Conservation (phyloP, 2,113 vertebrate species). For the Tragelaphus strepsiceros region DNA sequence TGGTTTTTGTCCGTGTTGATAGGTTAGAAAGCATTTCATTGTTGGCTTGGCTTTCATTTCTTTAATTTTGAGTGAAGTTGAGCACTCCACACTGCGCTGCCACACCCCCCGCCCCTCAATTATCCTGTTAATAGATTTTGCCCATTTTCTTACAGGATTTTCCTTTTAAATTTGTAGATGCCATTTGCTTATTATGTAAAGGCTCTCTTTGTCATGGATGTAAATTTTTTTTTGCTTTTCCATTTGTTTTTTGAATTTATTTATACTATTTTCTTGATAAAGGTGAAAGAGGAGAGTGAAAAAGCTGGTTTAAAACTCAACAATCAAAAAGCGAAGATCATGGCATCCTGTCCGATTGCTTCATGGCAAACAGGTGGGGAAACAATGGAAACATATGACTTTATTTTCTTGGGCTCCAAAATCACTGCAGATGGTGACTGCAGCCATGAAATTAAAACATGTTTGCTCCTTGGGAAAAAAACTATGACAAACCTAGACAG, state of each 20-base stretch:
- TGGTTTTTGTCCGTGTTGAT: neutral
- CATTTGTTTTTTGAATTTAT: neutral
- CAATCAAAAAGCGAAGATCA: neutral
- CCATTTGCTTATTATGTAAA: constrained; percentile 7
- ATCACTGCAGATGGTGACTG: neutral
- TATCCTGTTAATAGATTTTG: neutral
- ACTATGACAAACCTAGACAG: neutral
- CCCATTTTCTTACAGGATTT: neutral
- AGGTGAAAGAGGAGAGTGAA: neutral
- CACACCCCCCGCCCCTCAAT: neutral
- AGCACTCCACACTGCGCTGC: neutral
- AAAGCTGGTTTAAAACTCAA: neutral
- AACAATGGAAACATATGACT: neutral
- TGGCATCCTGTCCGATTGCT: neutral
- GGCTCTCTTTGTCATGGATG: neutral
- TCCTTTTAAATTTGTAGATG: neutral
- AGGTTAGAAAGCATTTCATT: neutral
- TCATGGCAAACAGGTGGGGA: neutral
- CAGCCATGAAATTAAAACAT: neutral
- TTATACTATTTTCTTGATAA: neutral
- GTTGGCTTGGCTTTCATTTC: neutral
- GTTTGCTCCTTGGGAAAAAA: neutral
- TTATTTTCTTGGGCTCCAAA: neutral
- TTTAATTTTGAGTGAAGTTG: neutral
- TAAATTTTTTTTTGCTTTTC: neutral